A percentile compares a stretch with the other conserved stretches of the same genome.
Conservation (phyloP, 2,888 invertebrate species). For the Agriotes lineatus region DNA sequence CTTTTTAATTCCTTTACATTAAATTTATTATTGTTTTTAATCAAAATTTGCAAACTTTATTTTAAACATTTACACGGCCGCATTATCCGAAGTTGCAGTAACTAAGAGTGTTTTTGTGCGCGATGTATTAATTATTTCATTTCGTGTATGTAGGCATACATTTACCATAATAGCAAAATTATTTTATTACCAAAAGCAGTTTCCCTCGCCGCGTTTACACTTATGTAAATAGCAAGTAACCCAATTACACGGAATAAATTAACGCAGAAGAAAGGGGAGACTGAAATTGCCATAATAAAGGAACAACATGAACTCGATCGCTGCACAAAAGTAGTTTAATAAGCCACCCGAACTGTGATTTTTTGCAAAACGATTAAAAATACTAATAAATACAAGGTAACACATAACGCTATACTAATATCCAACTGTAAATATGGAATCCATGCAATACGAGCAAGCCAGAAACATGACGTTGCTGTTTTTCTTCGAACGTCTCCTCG, state of each 20-base stretch:
- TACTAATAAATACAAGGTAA: too few relatives aligned
- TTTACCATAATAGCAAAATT: constrained; percentile 2
- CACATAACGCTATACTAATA: neutral
- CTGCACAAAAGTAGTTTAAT: neutral
- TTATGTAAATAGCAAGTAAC: neutral
- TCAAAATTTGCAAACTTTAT: neutral
- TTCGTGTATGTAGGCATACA: neutral
- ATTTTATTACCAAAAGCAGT: constrained; percentile 9
- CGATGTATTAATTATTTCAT: neutral
- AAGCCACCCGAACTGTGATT: neutral
- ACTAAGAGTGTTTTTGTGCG: neutral
- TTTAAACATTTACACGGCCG: neutral
- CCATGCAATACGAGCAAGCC: constrained; percentile 93
- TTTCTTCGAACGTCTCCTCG: constrained; percentile 97
- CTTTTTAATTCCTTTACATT: constrained; percentile 48
- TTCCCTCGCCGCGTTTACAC: neutral
- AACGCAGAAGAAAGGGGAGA: neutral
- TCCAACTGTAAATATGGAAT: constrained; percentile 77
- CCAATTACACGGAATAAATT: neutral
- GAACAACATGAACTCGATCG: too few relatives aligned
- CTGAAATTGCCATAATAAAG: too few relatives aligned
- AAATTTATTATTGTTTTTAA: constrained; percentile 29
- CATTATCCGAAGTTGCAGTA: neutral
- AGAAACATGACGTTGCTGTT: constrained; percentile 96
- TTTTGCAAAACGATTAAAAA: neutral